Base-by-base conservation (phyloP, 2,113 vertebrate genomes). In the Danionella cerebrum region DNA sequence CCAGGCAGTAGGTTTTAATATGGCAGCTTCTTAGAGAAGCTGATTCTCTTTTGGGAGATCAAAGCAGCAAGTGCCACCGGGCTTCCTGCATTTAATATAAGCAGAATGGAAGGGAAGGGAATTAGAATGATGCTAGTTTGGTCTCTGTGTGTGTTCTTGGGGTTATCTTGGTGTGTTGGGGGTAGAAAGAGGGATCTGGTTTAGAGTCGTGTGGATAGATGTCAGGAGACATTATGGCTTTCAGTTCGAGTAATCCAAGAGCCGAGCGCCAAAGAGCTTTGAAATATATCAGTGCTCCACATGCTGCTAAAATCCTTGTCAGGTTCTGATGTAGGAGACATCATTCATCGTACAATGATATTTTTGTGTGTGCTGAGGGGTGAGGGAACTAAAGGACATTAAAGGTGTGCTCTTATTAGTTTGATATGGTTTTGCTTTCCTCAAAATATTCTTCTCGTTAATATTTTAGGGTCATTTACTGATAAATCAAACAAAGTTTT, bases 221-320 rank as follows among this genome's bases (percentile, higher is more conserved):
- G 84, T 82, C 87, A 83, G 75, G 79, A 84, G 41, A 82, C 83
- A 82, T 84, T 78, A 85, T 69, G 73, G 59, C 65, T 70, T 72
- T 78, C 83, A 80, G 42, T 51, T 67, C 76, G 48, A 19, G 14
- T 83, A 84, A 84, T 84, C 79, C 77, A 51, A 33, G 25, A 66
- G 72, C 74, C 24, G 63, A 64, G 50, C 39, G 54, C 65, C 51
- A 52, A 62, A 67, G 48, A 13, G 31, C 59, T 55, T 52, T 57
- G 51, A 65, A 65, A 69, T 58, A 73, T 44, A 58, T 64, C 44
- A 63, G 41, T 63, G 65, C 54, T 57, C 52, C 4, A 58, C 50
- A 21, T 53, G 67, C 14, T 45, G 19, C 60, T 45, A 57, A 72
- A 53, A 74, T 14, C 38, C 77, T 66, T 72, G 66, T 59, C 67